Evolutionary conservation across 1,140 invertebrate genomes (phyloP).

Genomic region (Diachasmimorpha longicaudata): DNA sequence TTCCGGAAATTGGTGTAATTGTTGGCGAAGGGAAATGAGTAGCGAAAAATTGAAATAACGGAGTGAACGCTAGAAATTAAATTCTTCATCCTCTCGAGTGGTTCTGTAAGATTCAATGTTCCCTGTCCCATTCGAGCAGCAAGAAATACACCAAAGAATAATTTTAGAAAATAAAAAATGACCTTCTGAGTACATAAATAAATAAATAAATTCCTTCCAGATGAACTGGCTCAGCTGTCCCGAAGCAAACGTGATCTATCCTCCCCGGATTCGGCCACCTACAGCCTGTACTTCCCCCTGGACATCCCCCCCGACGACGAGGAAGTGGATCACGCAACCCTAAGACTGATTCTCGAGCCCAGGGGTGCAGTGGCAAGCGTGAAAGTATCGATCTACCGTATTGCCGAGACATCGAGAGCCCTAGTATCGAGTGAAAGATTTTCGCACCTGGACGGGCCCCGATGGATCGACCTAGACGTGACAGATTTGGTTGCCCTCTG

Average conservation of each 20-base stretch:
- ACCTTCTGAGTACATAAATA: too few relatives aligned
- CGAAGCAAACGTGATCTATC: conserved; percentile 30
- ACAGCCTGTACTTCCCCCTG: conserved; percentile 44
- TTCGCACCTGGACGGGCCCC: conserved; percentile 16
- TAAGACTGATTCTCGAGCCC: conserved; percentile 38
- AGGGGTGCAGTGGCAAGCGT: conserved; percentile 8
- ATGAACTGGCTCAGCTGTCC: conserved; percentile 38
- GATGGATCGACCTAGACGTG: conserved; percentile 67
- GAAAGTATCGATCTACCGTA: conserved; percentile 32
- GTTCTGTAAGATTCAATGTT: too few relatives aligned
- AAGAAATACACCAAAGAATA: too few relatives aligned
- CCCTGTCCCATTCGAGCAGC: too few relatives aligned
- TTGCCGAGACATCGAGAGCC: conserved; percentile 7
- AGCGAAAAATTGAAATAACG: too few relatives aligned
- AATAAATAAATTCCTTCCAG: conserved; percentile 40
- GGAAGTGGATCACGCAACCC: conserved; percentile 42
- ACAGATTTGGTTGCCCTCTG: conserved; percentile 62
- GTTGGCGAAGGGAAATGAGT: too few relatives aligned
- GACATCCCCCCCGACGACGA: conserved; percentile 35
- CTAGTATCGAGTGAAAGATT: conserved; percentile 18
- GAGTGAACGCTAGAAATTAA: too few relatives aligned
- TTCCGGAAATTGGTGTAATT: too few relatives aligned
- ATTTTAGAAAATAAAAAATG: too few relatives aligned
- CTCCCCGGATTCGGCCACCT: conserved; percentile 24
- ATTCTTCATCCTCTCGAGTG: too few relatives aligned